A percentile compares a stretch with the other conserved stretches of the same genome.
Conservation (phyloP, 2,888 invertebrate species). For the Eupithecia insigniata region DNA sequence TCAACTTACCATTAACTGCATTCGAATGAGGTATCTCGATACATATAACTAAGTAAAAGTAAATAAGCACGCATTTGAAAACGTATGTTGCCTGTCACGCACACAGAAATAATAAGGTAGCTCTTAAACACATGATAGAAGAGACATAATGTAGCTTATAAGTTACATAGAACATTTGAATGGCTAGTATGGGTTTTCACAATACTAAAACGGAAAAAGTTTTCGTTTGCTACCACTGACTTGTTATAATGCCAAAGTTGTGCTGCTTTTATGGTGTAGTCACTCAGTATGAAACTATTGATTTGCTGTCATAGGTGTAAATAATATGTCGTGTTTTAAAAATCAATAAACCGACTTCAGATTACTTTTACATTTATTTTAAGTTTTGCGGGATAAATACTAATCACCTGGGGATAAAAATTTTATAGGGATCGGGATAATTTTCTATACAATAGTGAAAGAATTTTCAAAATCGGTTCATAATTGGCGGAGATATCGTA, state of each 20-base stretch:
- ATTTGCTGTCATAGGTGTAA: not conserved
- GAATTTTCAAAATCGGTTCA: no score
- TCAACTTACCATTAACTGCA: not conserved
- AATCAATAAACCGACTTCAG: no score
- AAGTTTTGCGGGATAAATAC: no score
- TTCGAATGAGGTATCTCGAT: not conserved
- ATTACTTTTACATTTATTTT: no score
- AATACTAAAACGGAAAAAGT: not conserved
- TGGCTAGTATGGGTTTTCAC: not conserved
- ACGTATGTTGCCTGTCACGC: constrained; percentile 8
- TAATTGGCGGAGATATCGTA: no score
- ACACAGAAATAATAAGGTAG: not conserved
- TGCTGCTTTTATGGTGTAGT: not conserved
- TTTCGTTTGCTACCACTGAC: not conserved
- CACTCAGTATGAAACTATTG: not conserved
- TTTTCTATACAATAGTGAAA: no score
- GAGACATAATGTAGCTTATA: not conserved
- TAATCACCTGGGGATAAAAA: no score
- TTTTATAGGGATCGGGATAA: no score
- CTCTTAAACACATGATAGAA: not conserved
- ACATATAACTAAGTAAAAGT: constrained; percentile 37
- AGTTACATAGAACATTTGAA: not conserved
- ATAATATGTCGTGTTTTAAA: no score
- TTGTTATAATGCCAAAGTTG: not conserved
- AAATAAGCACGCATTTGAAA: constrained; percentile 10